phyloP scores from a whole-genome alignment of 2,797 vertebrate species.

The Chaunax sp. region DNA sequence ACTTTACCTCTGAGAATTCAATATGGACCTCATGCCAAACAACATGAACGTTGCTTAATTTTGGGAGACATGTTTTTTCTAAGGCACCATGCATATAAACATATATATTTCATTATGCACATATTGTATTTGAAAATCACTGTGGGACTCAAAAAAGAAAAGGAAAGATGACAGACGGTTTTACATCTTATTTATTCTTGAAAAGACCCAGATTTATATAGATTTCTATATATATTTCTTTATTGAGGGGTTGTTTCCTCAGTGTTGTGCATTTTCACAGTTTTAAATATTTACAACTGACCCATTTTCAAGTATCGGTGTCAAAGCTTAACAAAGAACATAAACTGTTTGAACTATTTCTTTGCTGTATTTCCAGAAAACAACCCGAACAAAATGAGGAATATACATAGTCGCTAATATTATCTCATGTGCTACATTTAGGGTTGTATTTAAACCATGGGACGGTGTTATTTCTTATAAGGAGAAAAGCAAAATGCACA shows the following conservation, averaged over 20 bases:
- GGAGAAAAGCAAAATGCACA: conserved; percentile 17
- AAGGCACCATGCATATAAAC: too few relatives aligned
- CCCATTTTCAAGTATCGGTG: conserved; percentile 81
- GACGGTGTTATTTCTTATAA: conserved; percentile 1
- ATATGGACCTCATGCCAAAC: too few relatives aligned
- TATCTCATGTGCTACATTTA: conserved; percentile 48
- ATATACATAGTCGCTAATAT: conserved; percentile 32
- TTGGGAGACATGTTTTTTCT: not conserved
- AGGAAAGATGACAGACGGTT: conserved; percentile 28
- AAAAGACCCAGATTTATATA: conserved; percentile 46
- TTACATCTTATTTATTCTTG: conserved; percentile 65
- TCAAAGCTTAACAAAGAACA: conserved; percentile 59
- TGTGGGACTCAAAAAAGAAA: conserved; percentile 11
- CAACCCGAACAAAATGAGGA: conserved; percentile 54
- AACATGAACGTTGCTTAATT: not conserved
- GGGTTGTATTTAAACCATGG: conserved; percentile 22
- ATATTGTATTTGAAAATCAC: not conserved
- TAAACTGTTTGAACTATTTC: conserved; percentile 54
- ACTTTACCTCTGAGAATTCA: too few relatives aligned
- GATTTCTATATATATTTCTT: conserved; percentile 16
- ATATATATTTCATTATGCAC: too few relatives aligned
- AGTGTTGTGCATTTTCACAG: conserved; percentile 82
- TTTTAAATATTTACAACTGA: conserved; percentile 75
- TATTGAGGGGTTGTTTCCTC: conserved; percentile 31
- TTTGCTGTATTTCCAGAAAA: conserved; percentile 60